A percentile compares a stretch with the other conserved stretches of the same genome.
Evolutionary conservation across 2,113 vertebrate species (phyloP).

Genomic region (Dromiciops gliroides): DNA sequence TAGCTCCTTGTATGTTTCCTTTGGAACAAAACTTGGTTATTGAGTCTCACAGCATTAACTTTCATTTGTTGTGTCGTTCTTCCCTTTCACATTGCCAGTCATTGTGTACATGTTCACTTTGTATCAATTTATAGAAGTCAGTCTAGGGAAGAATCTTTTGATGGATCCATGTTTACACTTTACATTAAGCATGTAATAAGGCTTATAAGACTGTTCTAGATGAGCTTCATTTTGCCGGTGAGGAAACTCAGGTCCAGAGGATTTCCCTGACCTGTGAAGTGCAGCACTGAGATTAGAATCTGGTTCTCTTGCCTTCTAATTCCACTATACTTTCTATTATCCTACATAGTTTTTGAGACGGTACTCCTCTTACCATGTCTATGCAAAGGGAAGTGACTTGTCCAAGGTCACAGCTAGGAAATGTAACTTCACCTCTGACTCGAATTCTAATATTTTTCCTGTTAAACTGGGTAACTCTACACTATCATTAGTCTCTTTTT

Average conservation of each 20-base stretch:
- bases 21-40: background rate
- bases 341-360: background rate
- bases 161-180: background rate
- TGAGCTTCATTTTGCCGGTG: background rate
- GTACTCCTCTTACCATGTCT: background rate
- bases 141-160: background rate
- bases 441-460: background rate
- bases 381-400: background rate
- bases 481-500: no score
- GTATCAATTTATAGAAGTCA: background rate
- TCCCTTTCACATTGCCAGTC: background rate
- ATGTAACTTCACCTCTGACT: background rate
- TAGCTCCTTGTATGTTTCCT: background rate
- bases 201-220: background rate
- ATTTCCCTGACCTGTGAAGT: background rate
- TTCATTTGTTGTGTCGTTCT: background rate
- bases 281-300: background rate
- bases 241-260: background rate
- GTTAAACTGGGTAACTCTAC: background rate
- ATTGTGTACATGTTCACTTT: background rate
- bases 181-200: background rate
- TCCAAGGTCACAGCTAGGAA: background rate
- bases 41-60: background rate
- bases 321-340: background rate
- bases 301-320: background rate